phyloP scores from a whole-genome alignment of 2,888 invertebrate species.

The Ectemnius lituratus region DNA sequence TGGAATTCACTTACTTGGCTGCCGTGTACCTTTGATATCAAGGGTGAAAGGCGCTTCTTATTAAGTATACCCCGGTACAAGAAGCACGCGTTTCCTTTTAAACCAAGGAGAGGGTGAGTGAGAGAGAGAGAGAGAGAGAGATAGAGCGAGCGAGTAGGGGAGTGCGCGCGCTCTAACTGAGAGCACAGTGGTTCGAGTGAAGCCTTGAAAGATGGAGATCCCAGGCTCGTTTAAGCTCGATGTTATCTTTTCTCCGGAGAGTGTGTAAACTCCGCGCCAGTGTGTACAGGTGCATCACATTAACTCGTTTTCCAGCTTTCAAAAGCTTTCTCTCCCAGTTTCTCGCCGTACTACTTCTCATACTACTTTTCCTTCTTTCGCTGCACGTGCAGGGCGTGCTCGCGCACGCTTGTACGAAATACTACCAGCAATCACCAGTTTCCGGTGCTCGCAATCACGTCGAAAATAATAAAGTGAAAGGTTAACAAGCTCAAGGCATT shows the following conservation, averaged over 20 bases:
- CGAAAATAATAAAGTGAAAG: too few species aligned
- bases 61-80: conserved; percentile 19
- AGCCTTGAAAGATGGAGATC: conserved; percentile 3
- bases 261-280: too few species aligned
- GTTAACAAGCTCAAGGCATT: too few species aligned
- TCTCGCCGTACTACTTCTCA: too few species aligned
- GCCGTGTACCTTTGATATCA: conserved; percentile 5
- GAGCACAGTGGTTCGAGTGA: conserved; percentile 1
- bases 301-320: conserved; percentile 5
- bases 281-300: not conserved
- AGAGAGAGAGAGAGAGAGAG: not conserved
- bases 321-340: not conserved
- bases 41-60: conserved; percentile 30
- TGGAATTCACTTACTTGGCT: conserved; percentile 5
- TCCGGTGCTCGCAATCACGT: too few species aligned
- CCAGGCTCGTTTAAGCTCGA: conserved; percentile 1
- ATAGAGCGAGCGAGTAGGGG: too few species aligned
- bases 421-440: too few species aligned
- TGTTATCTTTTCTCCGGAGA: not conserved
- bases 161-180: not conserved
- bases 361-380: too few species aligned
- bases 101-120: not conserved
- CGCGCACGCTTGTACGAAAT: too few species aligned
- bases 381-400: too few species aligned
- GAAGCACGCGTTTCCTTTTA: not conserved